Percentiles rank a stretch among this genome's conserved stretches.
These are phyloP conservation scores for Sisor rabdophorus DNA, from an alignment of 2,113 vertebrate species.

Conservation along the genomic window DNA sequence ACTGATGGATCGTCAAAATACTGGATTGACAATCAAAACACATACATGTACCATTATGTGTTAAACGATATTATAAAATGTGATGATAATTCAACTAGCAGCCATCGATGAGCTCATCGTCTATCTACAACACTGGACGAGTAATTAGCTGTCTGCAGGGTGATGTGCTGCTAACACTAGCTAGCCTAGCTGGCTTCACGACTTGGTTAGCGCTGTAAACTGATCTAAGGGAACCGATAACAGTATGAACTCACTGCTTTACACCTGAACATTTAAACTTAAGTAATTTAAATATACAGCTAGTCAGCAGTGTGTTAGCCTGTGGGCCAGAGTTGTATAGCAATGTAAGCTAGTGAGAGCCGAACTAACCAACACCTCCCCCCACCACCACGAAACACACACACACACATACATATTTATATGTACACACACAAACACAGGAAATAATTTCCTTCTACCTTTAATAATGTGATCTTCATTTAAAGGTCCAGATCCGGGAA, in stretches of 20 bases:
- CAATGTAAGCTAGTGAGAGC: slow-evolving; percentile 11
- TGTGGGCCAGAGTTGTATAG: background rate
- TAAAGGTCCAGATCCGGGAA: slow-evolving; percentile 76
- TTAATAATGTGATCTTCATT: slow-evolving; percentile 79
- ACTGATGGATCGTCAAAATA: background rate
- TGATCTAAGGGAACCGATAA: background rate
- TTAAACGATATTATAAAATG: background rate
- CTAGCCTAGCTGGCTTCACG: background rate
- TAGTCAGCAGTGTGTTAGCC: slow-evolving; percentile 1
- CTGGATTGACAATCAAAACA: background rate
- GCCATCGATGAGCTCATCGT: slow-evolving; percentile 3
- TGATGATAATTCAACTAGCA: background rate
- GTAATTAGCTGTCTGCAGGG: background rate
- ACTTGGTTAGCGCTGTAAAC: background rate
- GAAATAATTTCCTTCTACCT: slow-evolving; percentile 60
- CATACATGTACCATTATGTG: background rate
- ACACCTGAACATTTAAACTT: background rate
- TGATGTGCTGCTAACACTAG: background rate
- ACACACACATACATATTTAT: background rate
- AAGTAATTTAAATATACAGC: background rate
- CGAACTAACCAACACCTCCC: background rate
- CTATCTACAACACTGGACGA: background rate
- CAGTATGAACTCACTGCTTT: background rate
- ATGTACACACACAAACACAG: background rate
- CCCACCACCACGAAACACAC: background rate